Percentiles rank a stretch among this genome's conserved stretches.
phyloP scores from a whole-genome alignment of 2,797 vertebrate genomes.

The Phaenicophaeus curvirostris region DNA sequence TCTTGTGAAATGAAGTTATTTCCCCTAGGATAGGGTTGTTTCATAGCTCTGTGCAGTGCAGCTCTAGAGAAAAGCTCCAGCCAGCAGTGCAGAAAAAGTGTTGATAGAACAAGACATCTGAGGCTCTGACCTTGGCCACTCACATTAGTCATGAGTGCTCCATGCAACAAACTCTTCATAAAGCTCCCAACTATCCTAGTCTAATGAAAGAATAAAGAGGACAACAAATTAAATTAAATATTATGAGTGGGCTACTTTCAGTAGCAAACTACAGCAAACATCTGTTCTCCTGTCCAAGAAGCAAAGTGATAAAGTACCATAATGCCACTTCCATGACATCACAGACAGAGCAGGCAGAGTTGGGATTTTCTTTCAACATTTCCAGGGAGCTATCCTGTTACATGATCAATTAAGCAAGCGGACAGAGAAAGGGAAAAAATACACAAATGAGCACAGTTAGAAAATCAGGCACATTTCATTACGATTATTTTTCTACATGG shows the following conservation, averaged over 20 bases:
- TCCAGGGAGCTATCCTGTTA: neutral
- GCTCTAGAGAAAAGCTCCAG: constrained; percentile 1
- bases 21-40: neutral
- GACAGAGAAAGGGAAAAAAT: neutral
- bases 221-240: neutral
- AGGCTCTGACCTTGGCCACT: constrained; percentile 16
- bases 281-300: neutral
- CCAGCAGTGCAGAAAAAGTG: constrained; percentile 22
- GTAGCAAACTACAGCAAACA: neutral
- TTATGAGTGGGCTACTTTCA: neutral
- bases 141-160: neutral
- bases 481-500: neutral
- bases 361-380: neutral
- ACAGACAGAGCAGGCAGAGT: neutral
- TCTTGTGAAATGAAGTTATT: neutral
- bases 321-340: neutral
- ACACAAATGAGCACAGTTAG: neutral
- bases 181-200: neutral
- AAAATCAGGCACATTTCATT: neutral
- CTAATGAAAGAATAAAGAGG: neutral
- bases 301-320: neutral
- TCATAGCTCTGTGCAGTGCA: neutral
- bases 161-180: neutral
- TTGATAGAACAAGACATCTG: neutral
- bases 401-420: neutral